Base-by-base conservation (phyloP, 2,113 vertebrate genomes). In the Onychostruthus taczanowskii region DNA sequence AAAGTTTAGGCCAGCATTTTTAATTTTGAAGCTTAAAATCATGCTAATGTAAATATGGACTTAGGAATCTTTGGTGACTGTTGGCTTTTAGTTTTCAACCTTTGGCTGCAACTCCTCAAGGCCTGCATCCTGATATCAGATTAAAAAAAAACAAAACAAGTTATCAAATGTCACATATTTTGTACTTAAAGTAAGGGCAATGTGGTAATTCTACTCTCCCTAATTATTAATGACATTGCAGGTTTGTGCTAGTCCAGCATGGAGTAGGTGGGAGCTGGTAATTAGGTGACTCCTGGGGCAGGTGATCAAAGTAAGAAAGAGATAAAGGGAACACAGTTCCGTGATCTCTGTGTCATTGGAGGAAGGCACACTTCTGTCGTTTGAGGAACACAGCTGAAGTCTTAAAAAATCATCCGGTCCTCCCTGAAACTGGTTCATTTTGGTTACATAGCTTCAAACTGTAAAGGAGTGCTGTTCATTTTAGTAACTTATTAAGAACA, bases 111-210 rank as follows among this genome's bases (percentile, higher is more conserved):
- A 23, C n/a, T 79, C 41, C 13, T 78, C 28, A 49, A 37, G 46
- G 22, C 1, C 1, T 56, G 20, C 4, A 3, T 69, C 37, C 24
- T 18, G 11, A 17, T 73, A 52, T 0, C 44, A 49, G 49, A 16
- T 13, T 1, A 23, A 7, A 47, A 61, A 56, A 83, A 41, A 41
- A 14, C 13, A 61, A 56, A 83, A 41, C 4, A 64, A 22, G 13
- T 56, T 86, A 27, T 24, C 49, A 84, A 41, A 62, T 0, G 8
- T 66, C 37, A 6, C 2, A 0, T 50, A n/a, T 43, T 82, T 85
- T 67, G 14, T 89, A 46, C 22, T 35, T 47, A 56, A 67, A 67
- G 13, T 74, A 62, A 70, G 27, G 31, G 53, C 13, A 26, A 5
- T 30, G 3, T 72, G n/a, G 15, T 10, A 20, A 10, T 63, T 78